A percentile compares a stretch with the other conserved stretches of the same genome.
Evolutionary conservation across 2,797 vertebrate genomes (phyloP).

Genomic region (Pipistrellus nathusii): DNA sequence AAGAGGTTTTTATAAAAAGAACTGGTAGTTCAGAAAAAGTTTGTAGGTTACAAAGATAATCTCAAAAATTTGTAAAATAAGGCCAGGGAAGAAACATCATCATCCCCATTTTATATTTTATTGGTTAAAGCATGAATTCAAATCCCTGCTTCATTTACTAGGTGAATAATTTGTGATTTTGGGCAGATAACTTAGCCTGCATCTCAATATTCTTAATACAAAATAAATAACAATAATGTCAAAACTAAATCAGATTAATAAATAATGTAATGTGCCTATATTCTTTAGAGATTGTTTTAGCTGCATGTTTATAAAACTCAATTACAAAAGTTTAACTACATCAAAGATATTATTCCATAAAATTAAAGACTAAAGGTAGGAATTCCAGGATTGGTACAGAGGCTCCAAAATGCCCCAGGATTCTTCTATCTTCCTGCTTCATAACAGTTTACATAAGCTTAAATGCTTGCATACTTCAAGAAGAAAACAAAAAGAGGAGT

Average conservation of each 20-base stretch:
- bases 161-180: not conserved
- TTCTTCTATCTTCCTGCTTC: not conserved
- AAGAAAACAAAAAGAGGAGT: conserved; percentile 28
- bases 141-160: not conserved
- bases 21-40: not conserved
- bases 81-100: not conserved
- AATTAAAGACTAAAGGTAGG: not conserved
- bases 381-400: not conserved
- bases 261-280: not conserved
- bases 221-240: not conserved
- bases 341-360: not conserved
- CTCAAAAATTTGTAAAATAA: not conserved
- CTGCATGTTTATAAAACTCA: not conserved
- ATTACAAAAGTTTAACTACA: not conserved
- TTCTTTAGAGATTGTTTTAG: not conserved
- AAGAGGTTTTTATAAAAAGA: conserved; percentile 21
- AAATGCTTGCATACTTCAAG: not conserved
- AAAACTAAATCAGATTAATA: not conserved
- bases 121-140: conserved; percentile 12
- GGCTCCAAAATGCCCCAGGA: not conserved
- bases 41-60: not conserved
- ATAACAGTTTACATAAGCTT: not conserved
- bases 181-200: not conserved
- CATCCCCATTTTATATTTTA: conserved; percentile 4
- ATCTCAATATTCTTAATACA: not conserved